Evolutionary conservation across 2,797 vertebrate genomes (phyloP), one percentile per base, ranked within the genome.

Genomic region (Argentina silus): DNA sequence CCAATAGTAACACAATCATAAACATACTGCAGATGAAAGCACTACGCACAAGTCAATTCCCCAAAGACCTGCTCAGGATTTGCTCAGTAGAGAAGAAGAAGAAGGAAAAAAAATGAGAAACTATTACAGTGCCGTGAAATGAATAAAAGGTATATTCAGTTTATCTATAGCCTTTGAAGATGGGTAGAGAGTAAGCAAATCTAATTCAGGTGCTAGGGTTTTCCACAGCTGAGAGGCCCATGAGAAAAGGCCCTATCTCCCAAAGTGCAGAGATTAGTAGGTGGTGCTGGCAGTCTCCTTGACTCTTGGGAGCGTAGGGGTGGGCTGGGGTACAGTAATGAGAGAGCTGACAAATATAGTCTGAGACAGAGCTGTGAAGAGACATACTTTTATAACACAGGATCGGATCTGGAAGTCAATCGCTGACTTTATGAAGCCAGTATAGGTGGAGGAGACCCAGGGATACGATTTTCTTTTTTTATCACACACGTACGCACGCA

Each of bases 131-230:
- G 59, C 62, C 67, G 15, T 84, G 85, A 88, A 88, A 89, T 87
- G 81, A 90, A 85, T 86, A 81, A 86, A 86, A 88, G 83, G 85
- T 88, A 83, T 83, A 83, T 86, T 89, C 87, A 81, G 81, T 85
- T n/a, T 90, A 86, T 88, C 79, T 57, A 72, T 82, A 78, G 70
- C 74, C 85, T 90, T 89, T 91, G 87, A 91, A 91, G 89, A 89
- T 74, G 80, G 69, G 56, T 73, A 83, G 81, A 47, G 75, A 82
- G 83, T 81, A 88, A 87, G 85, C 85, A 88, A 88, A 88, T 88
- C 85, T 83, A 89, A 89, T 88, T 86, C 81, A 87, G 73, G 81
- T 64, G 75, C 1, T n/a, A 79, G 76, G 64, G 69, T 72, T 74
- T 83, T 74, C 68, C 17, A 7, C 70, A 75, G 74, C 82, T 72